Base-by-base conservation (phyloP, 2,888 invertebrate species). In the Clistopyga incitator region DNA sequence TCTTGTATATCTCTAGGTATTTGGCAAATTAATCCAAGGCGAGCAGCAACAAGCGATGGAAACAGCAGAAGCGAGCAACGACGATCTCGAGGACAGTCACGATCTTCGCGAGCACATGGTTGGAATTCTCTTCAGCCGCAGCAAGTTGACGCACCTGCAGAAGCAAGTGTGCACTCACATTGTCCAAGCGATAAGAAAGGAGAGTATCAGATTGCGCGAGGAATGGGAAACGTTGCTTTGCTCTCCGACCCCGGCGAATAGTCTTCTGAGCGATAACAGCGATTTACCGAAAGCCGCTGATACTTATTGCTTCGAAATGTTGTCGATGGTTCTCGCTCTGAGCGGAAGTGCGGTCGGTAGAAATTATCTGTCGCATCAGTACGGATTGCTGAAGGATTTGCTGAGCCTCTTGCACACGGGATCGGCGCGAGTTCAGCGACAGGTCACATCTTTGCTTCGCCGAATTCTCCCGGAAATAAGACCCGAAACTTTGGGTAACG, bases 251-350 rank as follows among this genome's bases (percentile, higher is more conserved):
- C 93, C 93, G 1, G 92, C 91, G 2, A 92, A 92, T 67, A 93
- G 93, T 85, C 86, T 92, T 6, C 82, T 92, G 6, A 93, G 93
- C 45, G 93, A 92, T 42, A 94, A 94, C 84, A 94, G 94, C 75
- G 94, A 94, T 86, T 90, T 93, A 25, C 92, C 92, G 2, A 95
- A 95, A 90, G 94, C 94, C 81, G 94, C 95, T 2, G 99, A 99
- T 93, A 98, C 98, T n/a, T 99, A 98, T 93, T 99, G 99, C 94
- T 99, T 99, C 92, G 99, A 99, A 94, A 98, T 99, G 97, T 94
- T 99, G 25, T 98, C 98, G 4, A 97, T 99, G 97, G 98, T 98
- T 68, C 93, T 98, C 88, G 99, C 99, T 0, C 93, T 99, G 56
- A 98, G 98, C 85, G 99, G 99, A 3, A 98, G 98, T 88, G 95